Evolutionary conservation across 1,140 invertebrate genomes (phyloP), one percentile per base, ranked within the genome.

Genomic region (Rhagoletis pomonella): DNA sequence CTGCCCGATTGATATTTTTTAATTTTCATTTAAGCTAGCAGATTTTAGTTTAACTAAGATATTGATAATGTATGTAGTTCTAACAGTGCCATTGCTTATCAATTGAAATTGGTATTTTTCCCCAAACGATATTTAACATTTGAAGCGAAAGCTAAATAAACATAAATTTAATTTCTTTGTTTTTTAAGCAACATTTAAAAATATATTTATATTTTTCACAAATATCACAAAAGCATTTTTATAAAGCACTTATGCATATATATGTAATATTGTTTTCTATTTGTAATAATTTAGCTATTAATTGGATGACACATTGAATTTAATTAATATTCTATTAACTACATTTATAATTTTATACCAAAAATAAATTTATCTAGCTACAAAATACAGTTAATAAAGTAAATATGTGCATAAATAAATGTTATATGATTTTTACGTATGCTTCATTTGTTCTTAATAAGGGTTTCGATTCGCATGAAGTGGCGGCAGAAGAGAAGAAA

Each of bases 341-440:
- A 81, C 73, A 81, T 81, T 81, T 81, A 81, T 81, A 81, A 81
- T 81, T 81, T 81, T n/a, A 81, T 81, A 81, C 73, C 73, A 81
- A 81, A 81, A 47, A 81, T 81, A 81, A 50, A 81, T 81, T 81
- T 81, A 81, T 55, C 9, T 81, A 44, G 73, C n/a, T 81, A 81
- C 4, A 81, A 2, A 81, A 55, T 17, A 73, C 9, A 47, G 19
- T 55, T 55, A 19, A 81, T 81, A 44, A 73, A 44, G n/a, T 47
- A 47, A 19, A 55, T 55, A 81, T 19, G 73, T 81, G 42, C 42
- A 81, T 55, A n/a, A 81, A 81, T 81, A 81, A 81, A 81, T 55
- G 50, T 81, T 81, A 47, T 81, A 81, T 81, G 14, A 81, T 81
- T 81, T 81, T n/a, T 5, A 81, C 55, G 17, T 81, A 81, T 7